A percentile compares a stretch with the other conserved stretches of the same genome.
Evolutionary conservation across 2,797 vertebrate genomes (phyloP).

Genomic region (Esox masquinongy): DNA sequence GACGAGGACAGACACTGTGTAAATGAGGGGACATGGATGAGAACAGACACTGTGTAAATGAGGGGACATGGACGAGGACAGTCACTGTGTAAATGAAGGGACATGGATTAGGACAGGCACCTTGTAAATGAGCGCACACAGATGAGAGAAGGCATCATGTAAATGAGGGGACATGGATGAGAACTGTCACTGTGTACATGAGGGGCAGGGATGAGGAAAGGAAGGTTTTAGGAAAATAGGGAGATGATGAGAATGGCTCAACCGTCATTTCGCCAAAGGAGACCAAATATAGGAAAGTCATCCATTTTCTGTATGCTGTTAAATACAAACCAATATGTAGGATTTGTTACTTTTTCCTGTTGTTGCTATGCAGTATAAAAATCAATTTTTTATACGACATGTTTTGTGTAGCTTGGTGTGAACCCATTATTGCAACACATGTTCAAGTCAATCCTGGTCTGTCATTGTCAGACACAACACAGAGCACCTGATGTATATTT

Average conservation of each 20-base stretch:
- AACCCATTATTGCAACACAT: conserved; percentile 48
- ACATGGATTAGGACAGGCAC: too few species aligned
- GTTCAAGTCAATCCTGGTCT: conserved; percentile 39
- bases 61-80: too few species aligned
- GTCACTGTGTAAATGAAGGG: neutral
- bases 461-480: conserved; percentile 56
- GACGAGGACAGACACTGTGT: too few species aligned
- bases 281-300: conserved; percentile 38
- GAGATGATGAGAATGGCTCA: conserved; percentile 21
- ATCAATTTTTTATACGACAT: conserved; percentile 38
- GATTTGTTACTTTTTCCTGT: conserved; percentile 28
- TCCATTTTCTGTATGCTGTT: conserved; percentile 25
- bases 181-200: too few species aligned
- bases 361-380: conserved; percentile 34
- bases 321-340: conserved; percentile 20
- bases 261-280: conserved; percentile 48
- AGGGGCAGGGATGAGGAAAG: conserved; percentile 24
- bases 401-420: conserved; percentile 32
- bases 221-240: conserved; percentile 15
- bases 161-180: too few species aligned
- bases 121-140: too few species aligned
- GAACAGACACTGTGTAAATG: too few species aligned
- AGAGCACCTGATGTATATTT: conserved; percentile 40
- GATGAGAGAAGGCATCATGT: too few species aligned
- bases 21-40: too few species aligned